A percentile compares a stretch with the other conserved stretches of the same genome.
Conservation (phyloP, 1,140 invertebrate species). For the Leptinotarsa texana region DNA sequence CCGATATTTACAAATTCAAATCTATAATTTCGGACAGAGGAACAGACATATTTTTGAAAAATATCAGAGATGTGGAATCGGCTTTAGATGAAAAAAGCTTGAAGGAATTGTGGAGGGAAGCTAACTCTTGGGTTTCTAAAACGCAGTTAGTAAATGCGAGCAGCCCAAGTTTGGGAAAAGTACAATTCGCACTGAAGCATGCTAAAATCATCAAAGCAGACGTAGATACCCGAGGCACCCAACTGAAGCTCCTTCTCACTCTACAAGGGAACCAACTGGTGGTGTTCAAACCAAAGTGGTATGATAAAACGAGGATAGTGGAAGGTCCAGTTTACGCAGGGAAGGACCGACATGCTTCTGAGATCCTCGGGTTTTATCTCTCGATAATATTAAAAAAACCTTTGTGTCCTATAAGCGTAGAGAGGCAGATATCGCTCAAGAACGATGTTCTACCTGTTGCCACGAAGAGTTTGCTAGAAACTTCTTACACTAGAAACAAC, state of each 20-base stretch:
- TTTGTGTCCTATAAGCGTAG: conserved; percentile 77
- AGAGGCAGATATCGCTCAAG: conserved; percentile 75
- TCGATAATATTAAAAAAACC: conserved; percentile 77
- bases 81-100: conserved; percentile 23
- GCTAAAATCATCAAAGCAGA: conserved; percentile 75
- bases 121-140: conserved; percentile 43
- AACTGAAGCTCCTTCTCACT: conserved; percentile 82
- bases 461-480: conserved; percentile 66
- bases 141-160: conserved; percentile 41
- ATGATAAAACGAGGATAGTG: conserved; percentile 73
- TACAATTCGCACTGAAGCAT: conserved; percentile 71
- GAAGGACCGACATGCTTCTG: conserved; percentile 90
- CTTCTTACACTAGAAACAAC: conserved; percentile 60
- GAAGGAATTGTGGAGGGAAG: conserved; percentile 43
- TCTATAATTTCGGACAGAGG: conserved; percentile 21
- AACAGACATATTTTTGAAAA: conserved; percentile 37
- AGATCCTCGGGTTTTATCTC: conserved; percentile 93
- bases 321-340: conserved; percentile 83
- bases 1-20: conserved; percentile 26
- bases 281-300: conserved; percentile 92
- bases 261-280: conserved; percentile 78
- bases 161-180: conserved; percentile 62
- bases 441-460: conserved; percentile 75
- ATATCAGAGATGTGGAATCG: conserved; percentile 27
- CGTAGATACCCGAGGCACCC: conserved; percentile 80